Evolutionary conservation across 2,888 invertebrate species (phyloP), one percentile per base, ranked within the genome.

Genomic region (Gibbula magus): DNA sequence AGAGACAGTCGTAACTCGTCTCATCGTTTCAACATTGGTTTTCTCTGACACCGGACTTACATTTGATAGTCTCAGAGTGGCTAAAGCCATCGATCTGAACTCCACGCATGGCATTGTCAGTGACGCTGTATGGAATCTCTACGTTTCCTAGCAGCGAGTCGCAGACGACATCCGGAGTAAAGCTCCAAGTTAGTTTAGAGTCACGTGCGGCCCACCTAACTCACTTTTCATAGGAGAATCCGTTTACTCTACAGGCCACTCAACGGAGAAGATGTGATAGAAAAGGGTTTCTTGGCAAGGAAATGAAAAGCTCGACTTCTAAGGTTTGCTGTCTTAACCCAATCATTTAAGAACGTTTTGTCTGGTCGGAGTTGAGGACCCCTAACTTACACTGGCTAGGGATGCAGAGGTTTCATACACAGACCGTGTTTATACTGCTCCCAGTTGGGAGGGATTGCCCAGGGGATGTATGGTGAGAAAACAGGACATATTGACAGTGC

Each of bases 291-390:
- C 25, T 35, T 18, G 29, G 39, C 35, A 4, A 70, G 70, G 39
- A 39, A 35, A 35, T 70, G 70, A 70, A 70, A 70, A 20, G 20
- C 8, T 35, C 35, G n/a, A 35, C 29, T n/a, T 39, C 70, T 20
- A 18, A 20, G 39, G 29, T 70, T 70, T 70, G 70, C 29, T 39
- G 35, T 70, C 70, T 35, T 70, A 35, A 70, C 35, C 35, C 70
- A 70, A 39, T 70, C 70, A 70, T 35, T 35, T 70, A 35, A 70
- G 70, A 70, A 39, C 70, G 70, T 70, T 70, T 70, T 39, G 70
- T 70, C 35, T 70, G 39, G 13, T 20, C 70, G 18, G 10, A 45
- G 45, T 45, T 45, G 45, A 45, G 13, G 4, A 45, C 45, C 45
- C 10, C 45, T 45, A 8, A 45, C 45, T 45, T 10, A 45, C 45